Evolutionary conservation across 1,140 invertebrate genomes (phyloP).

Genomic region (Delia radicum): DNA sequence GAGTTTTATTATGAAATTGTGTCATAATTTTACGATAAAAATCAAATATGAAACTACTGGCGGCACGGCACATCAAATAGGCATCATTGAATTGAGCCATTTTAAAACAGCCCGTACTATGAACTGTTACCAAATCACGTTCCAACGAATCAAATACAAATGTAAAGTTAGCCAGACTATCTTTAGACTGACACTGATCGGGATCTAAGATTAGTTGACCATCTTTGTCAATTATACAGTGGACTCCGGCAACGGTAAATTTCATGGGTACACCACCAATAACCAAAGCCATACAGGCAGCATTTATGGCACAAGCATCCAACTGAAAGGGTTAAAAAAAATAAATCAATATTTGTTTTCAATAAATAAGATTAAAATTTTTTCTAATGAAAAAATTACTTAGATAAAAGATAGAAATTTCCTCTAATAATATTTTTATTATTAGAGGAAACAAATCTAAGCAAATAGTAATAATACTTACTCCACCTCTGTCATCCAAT

Average conservation of each 20-base stretch:
- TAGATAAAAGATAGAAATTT: no score
- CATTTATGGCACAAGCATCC: constrained; percentile 79
- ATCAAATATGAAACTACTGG: constrained; percentile 67
- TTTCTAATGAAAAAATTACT: no score
- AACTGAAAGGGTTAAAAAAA: constrained; percentile 64
- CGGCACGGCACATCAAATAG: constrained; percentile 64
- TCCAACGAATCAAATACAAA: constrained; percentile 72
- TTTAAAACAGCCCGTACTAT: constrained; percentile 69
- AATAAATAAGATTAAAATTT: not conserved
- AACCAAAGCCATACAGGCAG: constrained; percentile 75
- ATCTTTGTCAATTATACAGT: constrained; percentile 67
- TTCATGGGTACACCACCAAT: constrained; percentile 80
- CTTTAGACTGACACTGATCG: constrained; percentile 49
- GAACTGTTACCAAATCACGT: constrained; percentile 64
- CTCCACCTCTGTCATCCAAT: constrained; percentile 80
- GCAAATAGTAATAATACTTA: no score
- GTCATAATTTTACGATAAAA: constrained; percentile 64
- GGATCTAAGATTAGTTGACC: constrained; percentile 72
- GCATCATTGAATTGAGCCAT: constrained; percentile 66
- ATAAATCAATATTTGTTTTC: not conserved
- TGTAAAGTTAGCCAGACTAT: constrained; percentile 61
- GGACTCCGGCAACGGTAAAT: constrained; percentile 74
- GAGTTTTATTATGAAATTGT: constrained; percentile 38
- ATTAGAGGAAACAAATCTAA: no score
- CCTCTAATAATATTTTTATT: no score